phyloP scores from a whole-genome alignment of 2,888 invertebrate species.

The Tetheella fluctuosa region DNA sequence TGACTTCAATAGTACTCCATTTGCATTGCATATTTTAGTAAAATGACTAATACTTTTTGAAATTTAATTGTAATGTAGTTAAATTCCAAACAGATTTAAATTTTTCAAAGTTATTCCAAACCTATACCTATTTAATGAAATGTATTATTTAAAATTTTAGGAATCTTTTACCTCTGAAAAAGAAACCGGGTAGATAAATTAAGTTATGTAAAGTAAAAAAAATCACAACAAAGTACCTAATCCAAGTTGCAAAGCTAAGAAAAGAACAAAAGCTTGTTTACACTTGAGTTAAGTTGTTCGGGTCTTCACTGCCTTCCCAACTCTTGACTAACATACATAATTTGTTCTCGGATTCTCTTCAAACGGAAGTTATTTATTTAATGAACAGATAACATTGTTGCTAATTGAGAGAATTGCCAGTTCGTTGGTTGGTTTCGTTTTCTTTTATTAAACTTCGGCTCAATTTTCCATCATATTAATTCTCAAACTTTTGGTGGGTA shows the following conservation, averaged over 20 bases:
- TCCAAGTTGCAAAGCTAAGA: neutral
- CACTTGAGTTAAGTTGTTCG: neutral
- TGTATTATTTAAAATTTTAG: no score
- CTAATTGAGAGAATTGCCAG: neutral
- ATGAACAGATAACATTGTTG: neutral
- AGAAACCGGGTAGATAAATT: no score
- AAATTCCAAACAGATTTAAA: neutral
- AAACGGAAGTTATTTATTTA: neutral
- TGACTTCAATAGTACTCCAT: neutral
- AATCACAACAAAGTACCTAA: neutral
- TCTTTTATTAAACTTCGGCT: no score
- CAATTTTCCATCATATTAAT: no score
- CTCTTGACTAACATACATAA: neutral
- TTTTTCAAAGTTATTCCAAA: no score
- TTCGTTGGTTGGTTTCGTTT: neutral
- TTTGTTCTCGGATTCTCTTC: neutral
- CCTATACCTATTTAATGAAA: no score
- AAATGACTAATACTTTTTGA: neutral
- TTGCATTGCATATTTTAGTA: slow-evolving; percentile 1
- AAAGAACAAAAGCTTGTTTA: slow-evolving; percentile 2
- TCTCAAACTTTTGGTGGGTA: no score
- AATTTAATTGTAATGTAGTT: neutral
- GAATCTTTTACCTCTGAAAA: no score
- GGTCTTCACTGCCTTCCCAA: neutral
- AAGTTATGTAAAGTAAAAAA: no score